phyloP scores from a whole-genome alignment of 2,113 vertebrate species.

The Tetrax tetrax region DNA sequence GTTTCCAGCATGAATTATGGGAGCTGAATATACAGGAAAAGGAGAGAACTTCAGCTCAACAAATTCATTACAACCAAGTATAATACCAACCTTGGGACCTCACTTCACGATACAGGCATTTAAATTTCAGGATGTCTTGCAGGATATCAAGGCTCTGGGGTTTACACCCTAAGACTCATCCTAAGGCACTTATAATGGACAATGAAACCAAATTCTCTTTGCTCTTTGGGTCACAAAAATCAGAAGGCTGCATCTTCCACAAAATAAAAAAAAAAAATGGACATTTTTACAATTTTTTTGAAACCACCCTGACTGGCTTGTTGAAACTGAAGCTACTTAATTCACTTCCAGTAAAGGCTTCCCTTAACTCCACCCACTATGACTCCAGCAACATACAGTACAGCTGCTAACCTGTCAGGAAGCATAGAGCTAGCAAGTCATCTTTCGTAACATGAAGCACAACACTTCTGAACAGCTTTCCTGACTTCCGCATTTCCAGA shows the following conservation, averaged over 20 bases:
- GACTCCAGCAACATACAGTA: accelerated
- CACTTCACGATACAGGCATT: background rate
- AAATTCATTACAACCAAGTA: background rate
- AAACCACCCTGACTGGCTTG: background rate
- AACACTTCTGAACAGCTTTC: background rate
- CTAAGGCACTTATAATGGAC: background rate
- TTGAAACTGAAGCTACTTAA: background rate
- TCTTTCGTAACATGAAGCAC: accelerated
- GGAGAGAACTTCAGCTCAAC: background rate
- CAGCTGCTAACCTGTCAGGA: background rate
- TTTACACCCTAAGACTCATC: too few relatives aligned
- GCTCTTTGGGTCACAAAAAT: background rate
- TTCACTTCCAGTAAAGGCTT: background rate
- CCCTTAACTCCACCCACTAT: background rate
- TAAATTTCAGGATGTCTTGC: too few relatives aligned
- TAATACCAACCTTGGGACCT: accelerated
- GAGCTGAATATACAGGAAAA: accelerated
- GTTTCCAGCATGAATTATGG: background rate
- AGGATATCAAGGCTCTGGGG: accelerated
- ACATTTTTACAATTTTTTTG: accelerated
- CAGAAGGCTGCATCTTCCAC: background rate
- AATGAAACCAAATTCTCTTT: background rate
- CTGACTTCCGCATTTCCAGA: background rate
- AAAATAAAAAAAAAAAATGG: background rate
- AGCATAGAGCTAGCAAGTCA: background rate